Conservation (phyloP, 2,888 invertebrate species). For the Eristalis arbustorum region DNA sequence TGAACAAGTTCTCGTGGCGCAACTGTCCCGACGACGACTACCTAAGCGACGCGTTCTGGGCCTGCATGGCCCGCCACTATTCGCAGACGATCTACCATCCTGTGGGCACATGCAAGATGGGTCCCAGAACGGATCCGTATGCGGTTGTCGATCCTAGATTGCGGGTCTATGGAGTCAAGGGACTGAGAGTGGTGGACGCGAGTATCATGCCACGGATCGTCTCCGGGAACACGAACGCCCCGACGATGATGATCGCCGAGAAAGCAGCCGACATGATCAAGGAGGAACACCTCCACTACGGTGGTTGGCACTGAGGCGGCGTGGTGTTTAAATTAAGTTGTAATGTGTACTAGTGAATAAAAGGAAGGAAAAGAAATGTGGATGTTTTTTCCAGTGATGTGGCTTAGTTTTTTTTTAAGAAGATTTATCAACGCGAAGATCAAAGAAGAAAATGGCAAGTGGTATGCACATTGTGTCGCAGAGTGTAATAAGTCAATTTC, state of each 20-base stretch:
- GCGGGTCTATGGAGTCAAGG: conserved; percentile 85
- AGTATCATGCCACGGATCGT: conserved; percentile 91
- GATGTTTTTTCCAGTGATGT: background rate
- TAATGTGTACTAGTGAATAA: background rate
- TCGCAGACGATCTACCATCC: conserved; percentile 91
- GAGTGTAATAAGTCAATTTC: no score
- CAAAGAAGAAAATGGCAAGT: no score
- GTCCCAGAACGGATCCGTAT: conserved; percentile 83
- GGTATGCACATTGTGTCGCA: no score
- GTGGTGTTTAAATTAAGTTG: background rate
- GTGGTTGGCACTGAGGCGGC: background rate
- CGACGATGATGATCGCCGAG: conserved; percentile 91
- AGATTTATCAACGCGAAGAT: no score
- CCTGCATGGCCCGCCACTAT: conserved; percentile 88
- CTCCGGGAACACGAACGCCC: conserved; percentile 91
- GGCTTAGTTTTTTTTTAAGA: background rate
- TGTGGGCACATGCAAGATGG: conserved; percentile 91
- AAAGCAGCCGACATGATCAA: conserved; percentile 91
- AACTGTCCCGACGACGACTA: conserved; percentile 84
- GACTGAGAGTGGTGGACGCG: conserved; percentile 89
- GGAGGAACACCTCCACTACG: conserved; percentile 83
- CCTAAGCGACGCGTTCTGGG: conserved; percentile 88
- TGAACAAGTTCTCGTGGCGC: conserved; percentile 85
- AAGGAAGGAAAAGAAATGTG: background rate
- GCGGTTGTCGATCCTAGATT: conserved; percentile 87